A percentile compares a stretch with the other conserved stretches of the same genome.
Evolutionary conservation across 2,888 invertebrate genomes (phyloP).

Genomic region (Andrena haemorrhoa): DNA sequence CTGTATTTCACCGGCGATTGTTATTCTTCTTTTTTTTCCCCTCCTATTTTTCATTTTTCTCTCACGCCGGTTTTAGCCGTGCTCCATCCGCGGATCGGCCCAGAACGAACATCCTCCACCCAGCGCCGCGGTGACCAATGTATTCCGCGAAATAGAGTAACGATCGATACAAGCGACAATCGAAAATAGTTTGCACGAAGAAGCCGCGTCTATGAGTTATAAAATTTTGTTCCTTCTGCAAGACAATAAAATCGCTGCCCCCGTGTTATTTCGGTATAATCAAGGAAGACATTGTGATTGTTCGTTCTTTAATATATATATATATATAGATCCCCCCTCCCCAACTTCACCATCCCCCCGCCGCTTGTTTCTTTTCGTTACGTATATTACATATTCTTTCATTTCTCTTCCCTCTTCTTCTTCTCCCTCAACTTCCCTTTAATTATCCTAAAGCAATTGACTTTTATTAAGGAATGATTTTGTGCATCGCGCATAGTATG

Average conservation of each 20-base stretch:
- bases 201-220: slow-evolving; percentile 75
- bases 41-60: background rate
- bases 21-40: background rate
- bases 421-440: slow-evolving; percentile 4
- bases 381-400: slow-evolving; percentile 43
- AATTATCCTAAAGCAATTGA: slow-evolving; percentile 82
- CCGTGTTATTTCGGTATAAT: slow-evolving; percentile 75
- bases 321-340: slow-evolving; percentile 40
- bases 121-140: slow-evolving; percentile 37
- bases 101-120: slow-evolving; percentile 31
- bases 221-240: slow-evolving; percentile 65
- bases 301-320: slow-evolving; percentile 69
- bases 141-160: slow-evolving; percentile 63
- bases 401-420: slow-evolving; percentile 13
- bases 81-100: background rate
- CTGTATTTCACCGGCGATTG: slow-evolving; percentile 26
- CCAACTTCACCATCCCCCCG: slow-evolving; percentile 25
- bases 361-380: slow-evolving; percentile 30
- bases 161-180: slow-evolving; percentile 71
- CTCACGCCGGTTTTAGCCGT: slow-evolving; percentile 12
- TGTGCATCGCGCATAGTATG: slow-evolving; percentile 77
- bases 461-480: slow-evolving; percentile 82
- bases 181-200: slow-evolving; percentile 74
- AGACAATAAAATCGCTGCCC: slow-evolving; percentile 74
- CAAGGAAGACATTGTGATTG: slow-evolving; percentile 77